phyloP scores from a whole-genome alignment of 2,797 vertebrate species.

The Atherinosoma microstoma region DNA sequence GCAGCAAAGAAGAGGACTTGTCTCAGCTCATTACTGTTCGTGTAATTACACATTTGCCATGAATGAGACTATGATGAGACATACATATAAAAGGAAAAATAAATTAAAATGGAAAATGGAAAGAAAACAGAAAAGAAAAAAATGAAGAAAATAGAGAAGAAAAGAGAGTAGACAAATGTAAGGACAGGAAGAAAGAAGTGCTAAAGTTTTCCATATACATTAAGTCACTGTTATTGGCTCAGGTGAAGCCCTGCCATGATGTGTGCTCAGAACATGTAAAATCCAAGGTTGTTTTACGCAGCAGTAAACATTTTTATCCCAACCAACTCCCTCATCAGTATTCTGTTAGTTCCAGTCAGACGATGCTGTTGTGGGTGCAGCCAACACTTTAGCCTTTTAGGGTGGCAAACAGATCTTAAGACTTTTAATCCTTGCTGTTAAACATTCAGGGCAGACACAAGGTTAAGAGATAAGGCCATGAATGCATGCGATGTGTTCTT shows the following conservation, averaged over 20 bases:
- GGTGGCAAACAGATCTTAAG: neutral
- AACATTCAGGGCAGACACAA: neutral
- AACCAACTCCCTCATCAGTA: neutral
- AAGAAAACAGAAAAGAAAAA: too few species aligned
- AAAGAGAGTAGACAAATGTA: neutral
- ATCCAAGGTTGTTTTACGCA: neutral
- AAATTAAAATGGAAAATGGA: too few species aligned
- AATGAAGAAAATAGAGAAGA: neutral
- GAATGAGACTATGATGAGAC: too few species aligned
- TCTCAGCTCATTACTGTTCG: too few species aligned
- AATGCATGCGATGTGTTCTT: neutral
- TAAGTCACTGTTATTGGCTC: neutral
- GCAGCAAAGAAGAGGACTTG: too few species aligned
- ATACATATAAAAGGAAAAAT: too few species aligned
- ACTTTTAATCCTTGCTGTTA: constrained; percentile 2
- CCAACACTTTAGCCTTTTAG: neutral
- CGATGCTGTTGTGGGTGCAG: neutral
- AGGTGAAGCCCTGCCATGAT: neutral
- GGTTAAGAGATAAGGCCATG: neutral
- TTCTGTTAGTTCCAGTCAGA: constrained; percentile 2
- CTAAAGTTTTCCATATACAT: neutral
- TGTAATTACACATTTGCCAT: too few species aligned
- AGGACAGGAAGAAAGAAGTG: neutral
- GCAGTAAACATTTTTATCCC: neutral
- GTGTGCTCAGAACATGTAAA: neutral